Evolutionary conservation across 2,888 invertebrate genomes (phyloP).

Genomic region (Pseudoips prasinana): DNA sequence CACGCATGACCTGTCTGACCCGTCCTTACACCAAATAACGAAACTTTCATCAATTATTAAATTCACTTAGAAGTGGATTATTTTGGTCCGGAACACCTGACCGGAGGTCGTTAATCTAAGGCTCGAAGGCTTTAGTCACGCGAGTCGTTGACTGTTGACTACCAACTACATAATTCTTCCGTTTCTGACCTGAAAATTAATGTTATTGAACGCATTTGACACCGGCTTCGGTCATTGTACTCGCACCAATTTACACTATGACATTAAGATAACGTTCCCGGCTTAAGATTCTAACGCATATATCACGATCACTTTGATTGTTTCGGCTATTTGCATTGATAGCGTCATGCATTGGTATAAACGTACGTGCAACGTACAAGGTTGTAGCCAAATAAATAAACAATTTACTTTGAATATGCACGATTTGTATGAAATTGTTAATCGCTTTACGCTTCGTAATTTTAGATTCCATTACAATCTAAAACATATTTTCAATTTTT

Average conservation of each 20-base stretch:
- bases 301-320: slow-evolving; percentile 11
- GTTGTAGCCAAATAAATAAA: neutral
- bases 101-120: slow-evolving; percentile 36
- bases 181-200: slow-evolving; percentile 37
- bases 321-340: slow-evolving; percentile 9
- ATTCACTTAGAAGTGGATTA: slow-evolving; percentile 23
- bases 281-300: slow-evolving; percentile 5
- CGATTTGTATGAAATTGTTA: too few species aligned
- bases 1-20: slow-evolving; percentile 16
- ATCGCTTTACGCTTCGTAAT: too few species aligned
- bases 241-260: slow-evolving; percentile 16
- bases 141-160: slow-evolving; percentile 31
- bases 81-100: slow-evolving; percentile 26
- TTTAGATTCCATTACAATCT: neutral
- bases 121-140: slow-evolving; percentile 42
- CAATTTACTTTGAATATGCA: neutral
- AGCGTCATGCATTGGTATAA: slow-evolving; percentile 7
- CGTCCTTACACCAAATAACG: slow-evolving; percentile 1
- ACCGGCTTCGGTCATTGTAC: slow-evolving; percentile 23
- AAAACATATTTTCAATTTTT: neutral
- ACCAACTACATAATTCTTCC: slow-evolving; percentile 30
- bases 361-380: neutral
- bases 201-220: slow-evolving; percentile 37
- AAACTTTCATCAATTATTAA: slow-evolving; percentile 20
- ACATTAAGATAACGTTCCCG: slow-evolving; percentile 12